Conservation (phyloP, 2,888 invertebrate genomes). For the Prosapia bicincta region DNA sequence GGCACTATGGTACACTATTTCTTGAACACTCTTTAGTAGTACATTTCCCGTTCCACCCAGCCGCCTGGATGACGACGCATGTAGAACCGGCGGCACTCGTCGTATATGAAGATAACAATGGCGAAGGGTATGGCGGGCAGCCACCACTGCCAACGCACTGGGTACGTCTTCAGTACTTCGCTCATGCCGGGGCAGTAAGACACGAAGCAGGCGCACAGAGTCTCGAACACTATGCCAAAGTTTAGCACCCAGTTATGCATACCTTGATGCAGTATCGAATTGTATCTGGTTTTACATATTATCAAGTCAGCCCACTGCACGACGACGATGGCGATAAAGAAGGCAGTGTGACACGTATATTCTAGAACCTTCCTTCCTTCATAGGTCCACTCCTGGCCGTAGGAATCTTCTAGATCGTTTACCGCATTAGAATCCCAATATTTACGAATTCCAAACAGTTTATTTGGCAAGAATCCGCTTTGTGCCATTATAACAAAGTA, state of each 20-base stretch:
- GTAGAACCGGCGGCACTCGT: constrained; percentile 67
- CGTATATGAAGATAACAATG: constrained; percentile 67
- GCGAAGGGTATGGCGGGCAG: constrained; percentile 70
- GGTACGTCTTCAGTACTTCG: constrained; percentile 64
- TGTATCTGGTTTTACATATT: constrained; percentile 72
- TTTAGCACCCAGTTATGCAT: constrained; percentile 67
- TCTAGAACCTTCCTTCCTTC: constrained; percentile 64
- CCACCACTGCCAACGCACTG: constrained; percentile 65
- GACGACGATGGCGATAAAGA: constrained; percentile 73
- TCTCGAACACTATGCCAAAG: constrained; percentile 58
- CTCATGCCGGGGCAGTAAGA: constrained; percentile 68
- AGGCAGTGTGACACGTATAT: constrained; percentile 72
- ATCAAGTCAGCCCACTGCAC: constrained; percentile 76
- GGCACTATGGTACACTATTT: background rate
- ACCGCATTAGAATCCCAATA: constrained; percentile 67
- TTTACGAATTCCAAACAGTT: constrained; percentile 63
- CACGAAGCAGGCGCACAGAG: constrained; percentile 61
- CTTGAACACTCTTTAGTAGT: constrained; percentile 53
- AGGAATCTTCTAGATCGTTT: constrained; percentile 63
- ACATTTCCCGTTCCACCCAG: constrained; percentile 72
- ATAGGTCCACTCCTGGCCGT: constrained; percentile 72
- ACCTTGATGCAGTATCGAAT: constrained; percentile 70
- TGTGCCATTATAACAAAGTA: constrained; percentile 78
- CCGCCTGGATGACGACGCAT: constrained; percentile 63
- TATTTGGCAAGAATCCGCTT: constrained; percentile 69